Conservation (phyloP, 2,888 invertebrate species). For the Plagodis pulveraria region DNA sequence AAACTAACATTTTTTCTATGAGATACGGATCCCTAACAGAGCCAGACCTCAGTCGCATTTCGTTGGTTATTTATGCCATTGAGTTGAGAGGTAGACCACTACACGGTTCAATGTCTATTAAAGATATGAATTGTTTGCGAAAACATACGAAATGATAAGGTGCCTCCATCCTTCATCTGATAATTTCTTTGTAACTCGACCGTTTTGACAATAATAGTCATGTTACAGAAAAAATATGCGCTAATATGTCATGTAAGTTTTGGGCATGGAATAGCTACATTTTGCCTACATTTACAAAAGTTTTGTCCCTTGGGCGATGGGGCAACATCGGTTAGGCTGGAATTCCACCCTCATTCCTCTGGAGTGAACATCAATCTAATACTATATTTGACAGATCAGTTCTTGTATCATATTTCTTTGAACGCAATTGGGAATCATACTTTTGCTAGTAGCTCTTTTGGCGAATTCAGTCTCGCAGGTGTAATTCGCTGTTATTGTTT, state of each 20-base stretch:
- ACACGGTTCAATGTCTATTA: no score
- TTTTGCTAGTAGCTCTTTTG: conserved; percentile 8
- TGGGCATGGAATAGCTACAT: conserved; percentile 26
- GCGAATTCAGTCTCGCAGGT: not conserved
- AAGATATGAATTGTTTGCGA: not conserved
- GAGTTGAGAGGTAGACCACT: no score
- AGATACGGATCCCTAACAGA: no score
- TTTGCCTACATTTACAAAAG: conserved; percentile 33
- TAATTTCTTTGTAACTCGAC: not conserved
- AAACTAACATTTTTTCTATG: no score
- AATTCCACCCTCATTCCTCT: conserved; percentile 39
- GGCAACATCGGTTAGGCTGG: conserved; percentile 33
- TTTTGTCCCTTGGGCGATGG: conserved; percentile 32
- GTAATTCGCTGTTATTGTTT: not conserved
- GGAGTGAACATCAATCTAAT: conserved; percentile 64
- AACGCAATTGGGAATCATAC: conserved; percentile 40
- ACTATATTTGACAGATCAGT: conserved; percentile 59
- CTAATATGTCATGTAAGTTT: conserved; percentile 36
- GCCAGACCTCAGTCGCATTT: no score
- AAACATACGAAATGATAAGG: not conserved
- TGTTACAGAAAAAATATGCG: conserved; percentile 3
- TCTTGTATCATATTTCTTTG: conserved; percentile 60
- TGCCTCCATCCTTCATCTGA: not conserved
- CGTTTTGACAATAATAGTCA: not conserved
- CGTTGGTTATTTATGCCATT: no score